Evolutionary conservation across 2,888 invertebrate genomes (phyloP).

Genomic region (Lepidocyrtinus sp.): DNA sequence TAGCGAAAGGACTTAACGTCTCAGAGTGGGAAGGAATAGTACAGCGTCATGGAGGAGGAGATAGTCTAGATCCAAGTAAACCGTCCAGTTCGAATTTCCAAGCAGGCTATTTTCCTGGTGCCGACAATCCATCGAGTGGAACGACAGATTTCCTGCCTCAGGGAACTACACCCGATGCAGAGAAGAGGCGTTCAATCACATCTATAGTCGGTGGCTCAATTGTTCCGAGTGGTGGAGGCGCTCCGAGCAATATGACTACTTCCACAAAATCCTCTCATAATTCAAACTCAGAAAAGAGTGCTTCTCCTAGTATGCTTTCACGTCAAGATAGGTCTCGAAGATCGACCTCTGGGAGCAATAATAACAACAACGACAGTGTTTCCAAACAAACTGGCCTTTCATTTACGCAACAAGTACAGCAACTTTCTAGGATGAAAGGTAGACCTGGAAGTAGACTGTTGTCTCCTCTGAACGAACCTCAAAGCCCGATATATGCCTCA

Average conservation of each 20-base stretch:
- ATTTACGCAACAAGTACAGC: slow-evolving; percentile 93
- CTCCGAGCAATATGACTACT: slow-evolving; percentile 80
- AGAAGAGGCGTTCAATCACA: slow-evolving; percentile 64
- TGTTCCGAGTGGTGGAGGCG: slow-evolving; percentile 19
- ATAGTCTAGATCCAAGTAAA: slow-evolving; percentile 58
- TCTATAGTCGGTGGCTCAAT: slow-evolving; percentile 52
- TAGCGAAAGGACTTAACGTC: slow-evolving; percentile 88
- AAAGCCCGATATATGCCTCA: slow-evolving; percentile 85
- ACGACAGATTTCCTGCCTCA: slow-evolving; percentile 51
- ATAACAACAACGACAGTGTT: slow-evolving; percentile 46
- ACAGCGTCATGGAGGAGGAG: slow-evolving; percentile 38
- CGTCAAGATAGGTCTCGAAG: slow-evolving; percentile 51
- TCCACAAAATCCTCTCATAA: slow-evolving; percentile 78
- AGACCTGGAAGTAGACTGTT: slow-evolving; percentile 76
- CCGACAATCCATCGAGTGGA: slow-evolving; percentile 47
- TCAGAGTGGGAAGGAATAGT: slow-evolving; percentile 74
- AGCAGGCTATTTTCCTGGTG: slow-evolving; percentile 45
- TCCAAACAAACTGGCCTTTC: slow-evolving; percentile 78
- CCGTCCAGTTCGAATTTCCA: slow-evolving; percentile 65
- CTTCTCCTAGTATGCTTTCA: slow-evolving; percentile 50
- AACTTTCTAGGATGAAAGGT: slow-evolving; percentile 81
- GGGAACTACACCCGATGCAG: slow-evolving; percentile 70
- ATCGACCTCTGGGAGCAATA: slow-evolving; percentile 64
- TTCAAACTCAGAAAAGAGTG: slow-evolving; percentile 58
- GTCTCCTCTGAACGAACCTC: slow-evolving; percentile 78